A percentile compares a stretch with the other conserved stretches of the same genome.
These are phyloP conservation scores for Phanerotoma sp. DNA, from an alignment of 2,888 invertebrate genomes.

Conservation along the genomic window DNA sequence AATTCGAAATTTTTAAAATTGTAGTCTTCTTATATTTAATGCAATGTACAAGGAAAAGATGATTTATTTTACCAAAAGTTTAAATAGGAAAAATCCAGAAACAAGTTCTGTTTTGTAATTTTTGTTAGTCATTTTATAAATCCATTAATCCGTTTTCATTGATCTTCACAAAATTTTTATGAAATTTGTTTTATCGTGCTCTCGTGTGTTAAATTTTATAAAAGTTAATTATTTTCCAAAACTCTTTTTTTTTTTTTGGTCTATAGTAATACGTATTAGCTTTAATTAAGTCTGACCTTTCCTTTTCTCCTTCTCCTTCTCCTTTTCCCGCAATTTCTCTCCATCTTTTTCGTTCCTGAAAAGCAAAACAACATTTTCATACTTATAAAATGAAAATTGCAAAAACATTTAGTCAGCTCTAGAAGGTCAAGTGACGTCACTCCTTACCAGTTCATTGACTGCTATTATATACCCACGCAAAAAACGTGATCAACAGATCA, in stretches of 20 bases:
- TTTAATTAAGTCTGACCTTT: slow-evolving; percentile 19
- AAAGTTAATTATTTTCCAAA: neutral
- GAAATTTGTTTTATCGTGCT: no score
- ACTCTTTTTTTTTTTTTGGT: neutral
- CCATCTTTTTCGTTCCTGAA: slow-evolving; percentile 50
- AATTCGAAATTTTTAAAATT: no score
- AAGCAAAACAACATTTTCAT: slow-evolving; percentile 24
- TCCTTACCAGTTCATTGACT: slow-evolving; percentile 6
- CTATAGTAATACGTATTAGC: neutral
- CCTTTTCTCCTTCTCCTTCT: slow-evolving; percentile 53
- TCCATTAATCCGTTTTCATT: no score
- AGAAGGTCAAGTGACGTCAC: slow-evolving; percentile 1
- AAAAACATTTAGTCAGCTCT: neutral
- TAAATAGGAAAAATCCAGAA: no score
- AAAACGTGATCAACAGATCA: slow-evolving; percentile 4
- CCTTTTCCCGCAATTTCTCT: slow-evolving; percentile 49
- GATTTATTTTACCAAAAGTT: no score
- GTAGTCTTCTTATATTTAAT: no score
- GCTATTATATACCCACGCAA: neutral
- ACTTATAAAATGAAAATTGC: neutral
- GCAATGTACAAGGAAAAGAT: no score
- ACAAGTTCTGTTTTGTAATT: no score
- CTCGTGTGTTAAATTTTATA: no score
- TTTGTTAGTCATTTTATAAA: no score
- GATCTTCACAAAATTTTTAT: no score